Conservation (phyloP, 2,888 invertebrate species). For the Mystacides longicornis region DNA sequence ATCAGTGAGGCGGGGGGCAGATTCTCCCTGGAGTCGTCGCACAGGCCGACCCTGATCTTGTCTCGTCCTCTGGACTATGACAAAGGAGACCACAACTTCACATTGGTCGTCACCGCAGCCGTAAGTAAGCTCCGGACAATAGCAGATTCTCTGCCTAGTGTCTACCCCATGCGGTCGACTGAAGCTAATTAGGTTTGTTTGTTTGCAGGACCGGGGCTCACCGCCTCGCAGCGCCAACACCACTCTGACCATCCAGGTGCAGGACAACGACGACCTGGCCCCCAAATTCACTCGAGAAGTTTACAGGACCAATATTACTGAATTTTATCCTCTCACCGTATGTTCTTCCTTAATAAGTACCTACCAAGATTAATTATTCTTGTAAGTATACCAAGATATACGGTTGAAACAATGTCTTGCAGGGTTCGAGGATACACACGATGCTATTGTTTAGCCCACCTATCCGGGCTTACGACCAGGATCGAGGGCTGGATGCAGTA, state of each 20-base stretch:
- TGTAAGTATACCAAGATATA: background rate
- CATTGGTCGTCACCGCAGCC: constrained; percentile 66
- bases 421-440: constrained; percentile 66
- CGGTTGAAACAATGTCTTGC: too few species aligned
- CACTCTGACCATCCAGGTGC: constrained; percentile 61
- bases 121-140: too few species aligned
- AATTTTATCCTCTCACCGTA: constrained; percentile 74
- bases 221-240: constrained; percentile 68
- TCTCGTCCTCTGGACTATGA: constrained; percentile 73
- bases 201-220: constrained; percentile 72
- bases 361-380: background rate
- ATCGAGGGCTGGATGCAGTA: constrained; percentile 63
- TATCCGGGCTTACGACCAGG: constrained; percentile 74
- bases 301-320: constrained; percentile 73
- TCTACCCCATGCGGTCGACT: too few species aligned
- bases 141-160: too few species aligned
- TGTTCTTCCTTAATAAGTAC: too few species aligned
- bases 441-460: constrained; percentile 62
- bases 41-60: constrained; percentile 67
- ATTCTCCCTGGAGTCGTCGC: constrained; percentile 73
- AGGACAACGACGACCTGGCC: constrained; percentile 74
- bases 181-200: too few species aligned
- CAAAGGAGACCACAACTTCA: constrained; percentile 68
- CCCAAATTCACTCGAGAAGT: constrained; percentile 76
- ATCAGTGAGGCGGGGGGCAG: constrained; percentile 4